These are phyloP conservation scores for Neotoxoptera formosana DNA, from an alignment of 1,140 invertebrate genomes.

Conservation along the genomic window DNA sequence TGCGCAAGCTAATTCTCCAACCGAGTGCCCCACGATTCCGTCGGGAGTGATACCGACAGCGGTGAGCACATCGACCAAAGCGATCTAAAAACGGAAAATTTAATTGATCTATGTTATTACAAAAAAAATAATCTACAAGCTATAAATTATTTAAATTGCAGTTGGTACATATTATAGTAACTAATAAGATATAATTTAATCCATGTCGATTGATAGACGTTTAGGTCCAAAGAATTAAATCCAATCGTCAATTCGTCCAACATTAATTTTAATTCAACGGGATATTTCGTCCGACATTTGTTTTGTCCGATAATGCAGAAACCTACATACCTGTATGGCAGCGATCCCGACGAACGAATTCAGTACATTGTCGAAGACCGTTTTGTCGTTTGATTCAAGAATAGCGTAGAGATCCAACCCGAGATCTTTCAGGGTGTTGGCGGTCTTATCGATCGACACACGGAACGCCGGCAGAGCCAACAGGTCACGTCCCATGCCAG, in stretches of 20 bases:
- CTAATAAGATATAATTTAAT: neutral
- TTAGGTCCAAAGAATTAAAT: neutral
- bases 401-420: conserved; percentile 68
- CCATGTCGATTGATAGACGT: neutral
- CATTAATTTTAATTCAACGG: neutral
- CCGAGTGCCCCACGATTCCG: conserved; percentile 88
- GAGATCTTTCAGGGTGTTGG: conserved; percentile 61
- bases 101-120: neutral
- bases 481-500: conserved; percentile 70
- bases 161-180: neutral
- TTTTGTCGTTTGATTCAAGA: conserved; percentile 66
- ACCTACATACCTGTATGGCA: conserved; percentile 75
- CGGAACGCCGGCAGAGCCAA: conserved; percentile 68
- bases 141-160: neutral
- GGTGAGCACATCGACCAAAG: conserved; percentile 79
- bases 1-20: conserved; percentile 84
- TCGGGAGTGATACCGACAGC: conserved; percentile 78
- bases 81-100: conserved; percentile 72
- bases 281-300: neutral
- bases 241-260: neutral
- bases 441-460: conserved; percentile 65
- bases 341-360: conserved; percentile 75
- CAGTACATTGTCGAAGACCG: conserved; percentile 66
- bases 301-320: neutral
- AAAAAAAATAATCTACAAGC: neutral